phyloP scores from a whole-genome alignment of 2,113 vertebrate species.

The Scartelaos histophorus region DNA sequence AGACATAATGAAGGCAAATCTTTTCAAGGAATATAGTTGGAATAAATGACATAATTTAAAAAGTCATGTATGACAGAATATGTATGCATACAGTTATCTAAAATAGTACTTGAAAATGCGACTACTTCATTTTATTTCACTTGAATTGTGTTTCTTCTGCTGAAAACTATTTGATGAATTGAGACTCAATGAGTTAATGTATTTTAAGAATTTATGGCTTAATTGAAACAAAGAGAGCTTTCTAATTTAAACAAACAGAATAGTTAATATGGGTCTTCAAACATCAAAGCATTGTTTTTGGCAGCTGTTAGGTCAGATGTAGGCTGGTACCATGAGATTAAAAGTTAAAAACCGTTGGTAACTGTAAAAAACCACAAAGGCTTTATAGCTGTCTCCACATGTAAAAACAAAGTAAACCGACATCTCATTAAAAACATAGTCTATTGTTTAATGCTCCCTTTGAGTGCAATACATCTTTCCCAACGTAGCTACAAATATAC shows the following conservation, averaged over 20 bases:
- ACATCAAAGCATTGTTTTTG: slow-evolving; percentile 23
- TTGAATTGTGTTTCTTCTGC: not conserved
- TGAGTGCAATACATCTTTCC: not conserved
- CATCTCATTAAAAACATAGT: slow-evolving; percentile 9
- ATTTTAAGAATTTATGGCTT: not conserved
- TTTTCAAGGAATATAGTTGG: not conserved
- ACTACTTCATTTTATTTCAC: not conserved
- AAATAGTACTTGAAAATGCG: not conserved
- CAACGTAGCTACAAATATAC: not conserved
- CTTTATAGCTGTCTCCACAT: slow-evolving; percentile 38
- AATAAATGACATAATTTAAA: not conserved
- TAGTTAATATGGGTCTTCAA: not conserved
- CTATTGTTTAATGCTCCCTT: slow-evolving; percentile 11
- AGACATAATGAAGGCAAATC: not conserved
- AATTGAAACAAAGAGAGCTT: not conserved
- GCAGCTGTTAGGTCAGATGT: not conserved
- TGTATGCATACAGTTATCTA: not conserved
- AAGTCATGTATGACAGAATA: not conserved
- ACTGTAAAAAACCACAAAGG: slow-evolving; percentile 12
- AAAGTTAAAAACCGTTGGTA: not conserved
- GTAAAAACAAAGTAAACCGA: slow-evolving; percentile 16
- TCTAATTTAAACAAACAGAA: not conserved
- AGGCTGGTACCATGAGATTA: not conserved
- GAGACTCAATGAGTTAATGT: not conserved
- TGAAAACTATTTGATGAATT: not conserved